Base-by-base conservation (phyloP, 2,888 invertebrate genomes). In the Brachyopa scutellaris region DNA sequence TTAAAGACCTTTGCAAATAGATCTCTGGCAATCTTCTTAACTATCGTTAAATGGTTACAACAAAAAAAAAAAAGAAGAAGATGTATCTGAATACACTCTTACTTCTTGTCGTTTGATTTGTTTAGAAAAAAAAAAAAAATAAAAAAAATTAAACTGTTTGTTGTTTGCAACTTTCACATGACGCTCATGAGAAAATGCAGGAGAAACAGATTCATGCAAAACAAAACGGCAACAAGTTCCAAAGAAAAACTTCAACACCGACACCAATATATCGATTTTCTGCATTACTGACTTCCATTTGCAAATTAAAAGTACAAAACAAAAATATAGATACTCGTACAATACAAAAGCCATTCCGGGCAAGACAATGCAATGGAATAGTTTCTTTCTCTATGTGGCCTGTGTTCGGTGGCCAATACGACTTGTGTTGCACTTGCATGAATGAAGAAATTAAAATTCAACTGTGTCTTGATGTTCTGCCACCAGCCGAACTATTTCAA, bases 161-260 rank as follows among this genome's bases (percentile, higher is more conserved):
- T 62, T 47, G 33, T 23, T 31, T 47, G 38, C 21, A 45, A 62
- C 61, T 62, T 62, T 62, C 61, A 62, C 61, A 62, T n/a, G 47
- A 5, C 5, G 47, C 13, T 7, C n/a, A 8, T 19, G 45, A 31
- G 21, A 61, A 47, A 61, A 61, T 26, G n/a, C 45, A 62, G 47
- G 47, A 62, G 47, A 33, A 62, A 62, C 31, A 61, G 31, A 45
- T n/a, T n/a, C n/a, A 45, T 8, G 17, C 29, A 45, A 2, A 59
- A 21, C 13, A 33, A 38, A 42, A 59, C 45, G 11, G 13, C 61
- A 42, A 45, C 61, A 61, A 61, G 29, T 55, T 38, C n/a, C n/a
- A n/a, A 19, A 17, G 15, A 40, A 59, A 55, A 26, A 47, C 19
- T 17, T 7, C 9, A 2, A 13, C 11, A 29, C 23, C 57, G 23